phyloP scores from a whole-genome alignment of 2,888 invertebrate species.

The Agriopis marginaria region DNA sequence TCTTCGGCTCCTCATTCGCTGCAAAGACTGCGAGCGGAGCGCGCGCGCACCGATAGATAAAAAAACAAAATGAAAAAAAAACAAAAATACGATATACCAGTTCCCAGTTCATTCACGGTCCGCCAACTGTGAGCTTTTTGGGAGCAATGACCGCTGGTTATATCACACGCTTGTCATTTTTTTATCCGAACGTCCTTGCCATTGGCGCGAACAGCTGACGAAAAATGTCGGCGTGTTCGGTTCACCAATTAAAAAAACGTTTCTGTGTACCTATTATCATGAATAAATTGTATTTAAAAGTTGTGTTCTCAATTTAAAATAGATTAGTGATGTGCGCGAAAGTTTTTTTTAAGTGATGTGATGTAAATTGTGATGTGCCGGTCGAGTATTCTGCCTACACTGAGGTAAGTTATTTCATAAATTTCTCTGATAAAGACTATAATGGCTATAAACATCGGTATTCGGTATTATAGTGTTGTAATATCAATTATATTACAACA shows the following conservation, averaged over 20 bases:
- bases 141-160: slow-evolving; percentile 72
- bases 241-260: slow-evolving; percentile 20
- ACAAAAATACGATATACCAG: slow-evolving; percentile 65
- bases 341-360: slow-evolving; percentile 53
- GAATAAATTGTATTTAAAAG: not conserved
- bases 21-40: slow-evolving; percentile 74
- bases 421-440: not conserved
- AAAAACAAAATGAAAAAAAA: slow-evolving; percentile 39
- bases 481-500: too few species aligned
- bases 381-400: slow-evolving; percentile 14
- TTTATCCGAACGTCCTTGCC: slow-evolving; percentile 73
- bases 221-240: slow-evolving; percentile 38
- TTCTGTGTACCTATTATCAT: slow-evolving; percentile 18
- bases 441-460: too few species aligned
- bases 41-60: slow-evolving; percentile 61
- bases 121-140: slow-evolving; percentile 64
- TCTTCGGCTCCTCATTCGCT: slow-evolving; percentile 82
- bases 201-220: slow-evolving; percentile 73
- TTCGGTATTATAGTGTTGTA: too few species aligned
- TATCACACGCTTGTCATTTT: slow-evolving; percentile 64
- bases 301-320: slow-evolving; percentile 20
- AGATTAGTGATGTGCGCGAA: slow-evolving; percentile 51
- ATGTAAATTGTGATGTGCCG: slow-evolving; percentile 49
- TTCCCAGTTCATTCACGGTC: slow-evolving; percentile 76
- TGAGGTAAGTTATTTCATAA: slow-evolving; percentile 47